Evolutionary conservation across 1,140 invertebrate species (phyloP).

Genomic region (Drosophila truncata): DNA sequence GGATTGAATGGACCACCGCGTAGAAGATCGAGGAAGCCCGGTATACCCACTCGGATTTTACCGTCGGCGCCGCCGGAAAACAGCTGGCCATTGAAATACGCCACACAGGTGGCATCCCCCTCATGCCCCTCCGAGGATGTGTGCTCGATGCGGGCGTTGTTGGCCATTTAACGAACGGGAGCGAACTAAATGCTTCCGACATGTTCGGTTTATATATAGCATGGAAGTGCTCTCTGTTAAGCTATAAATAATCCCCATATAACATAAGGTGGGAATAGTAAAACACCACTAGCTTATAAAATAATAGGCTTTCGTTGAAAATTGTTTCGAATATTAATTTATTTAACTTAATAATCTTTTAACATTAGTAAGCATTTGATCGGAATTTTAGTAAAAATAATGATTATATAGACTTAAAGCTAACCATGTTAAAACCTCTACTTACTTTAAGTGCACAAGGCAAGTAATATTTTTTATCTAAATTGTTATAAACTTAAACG

Average conservation of each 20-base stretch:
- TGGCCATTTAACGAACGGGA: constrained; percentile 48
- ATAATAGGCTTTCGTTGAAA: background rate
- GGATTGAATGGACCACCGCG: background rate
- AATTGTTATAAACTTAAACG: background rate
- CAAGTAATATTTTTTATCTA: background rate
- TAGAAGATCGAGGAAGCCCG: background rate
- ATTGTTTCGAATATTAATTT: background rate
- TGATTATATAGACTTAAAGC: background rate
- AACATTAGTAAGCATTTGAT: background rate
- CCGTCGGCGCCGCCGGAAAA: constrained; percentile 85
- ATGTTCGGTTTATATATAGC: constrained; percentile 18
- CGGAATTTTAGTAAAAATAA: background rate
- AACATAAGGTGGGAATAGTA: background rate
- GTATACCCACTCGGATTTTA: constrained; percentile 81
- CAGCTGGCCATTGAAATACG: constrained; percentile 66
- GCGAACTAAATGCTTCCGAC: constrained; percentile 27
- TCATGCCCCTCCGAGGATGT: constrained; percentile 75
- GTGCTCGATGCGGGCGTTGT: constrained; percentile 64
- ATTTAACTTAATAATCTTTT: background rate
- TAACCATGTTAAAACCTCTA: background rate
- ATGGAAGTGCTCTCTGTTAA: constrained; percentile 25
- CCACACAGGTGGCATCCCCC: constrained; percentile 75
- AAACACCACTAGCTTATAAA: background rate
- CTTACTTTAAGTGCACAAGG: background rate
- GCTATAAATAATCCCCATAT: constrained; percentile 24